Evolutionary conservation across 2,113 vertebrate genomes (phyloP), one percentile per base, ranked within the genome.

Genomic region (Rhinichthys klamathensis): DNA sequence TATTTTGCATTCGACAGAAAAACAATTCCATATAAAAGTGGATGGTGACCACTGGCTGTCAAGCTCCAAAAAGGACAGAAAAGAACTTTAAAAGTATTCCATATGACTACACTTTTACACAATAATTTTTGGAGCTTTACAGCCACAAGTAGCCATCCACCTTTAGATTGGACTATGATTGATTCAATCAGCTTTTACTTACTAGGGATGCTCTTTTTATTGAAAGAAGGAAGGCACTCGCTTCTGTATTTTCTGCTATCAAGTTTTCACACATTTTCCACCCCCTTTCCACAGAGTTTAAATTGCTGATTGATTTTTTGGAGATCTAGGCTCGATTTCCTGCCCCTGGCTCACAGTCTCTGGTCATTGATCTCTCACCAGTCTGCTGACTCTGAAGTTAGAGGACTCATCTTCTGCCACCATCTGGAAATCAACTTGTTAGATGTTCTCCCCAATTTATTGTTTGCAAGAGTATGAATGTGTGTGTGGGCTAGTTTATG

Each of bases 261-360:
- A 90, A 88, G 91, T 90, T 73, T 87, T 46, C 54, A 69, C 30
- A 61, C 25, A 83, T 41, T 11, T 72, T 78, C 51, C 77, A 61
- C 76, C 83, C 87, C 58, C 70, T 88, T 85, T 88, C 86, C 88
- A 91, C 90, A 93, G 93, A 91, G 92, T 95, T 95, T 94, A 95
- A 94, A 94, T 94, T 93, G 91, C 93, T 94, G 93, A 95, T 95
- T 95, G 95, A 95, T 95, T 95, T 94, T 94, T 74, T 92, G 93
- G 46, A 58, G 91, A 93, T 94, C 92, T 93, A 90, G 80, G 92
- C 92, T 95, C 93, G 88, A 94, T 94, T 93, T 92, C 82, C 89
- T 90, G 92, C 91, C 92, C 91, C 93, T 93, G 91, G 49, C 91
- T 90, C 92, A 90, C 30, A 89, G 88, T 93, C 93, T 93, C 92